These are phyloP conservation scores for Halictus rubicundus DNA, from an alignment of 1,140 invertebrate species.

Conservation along the genomic window DNA sequence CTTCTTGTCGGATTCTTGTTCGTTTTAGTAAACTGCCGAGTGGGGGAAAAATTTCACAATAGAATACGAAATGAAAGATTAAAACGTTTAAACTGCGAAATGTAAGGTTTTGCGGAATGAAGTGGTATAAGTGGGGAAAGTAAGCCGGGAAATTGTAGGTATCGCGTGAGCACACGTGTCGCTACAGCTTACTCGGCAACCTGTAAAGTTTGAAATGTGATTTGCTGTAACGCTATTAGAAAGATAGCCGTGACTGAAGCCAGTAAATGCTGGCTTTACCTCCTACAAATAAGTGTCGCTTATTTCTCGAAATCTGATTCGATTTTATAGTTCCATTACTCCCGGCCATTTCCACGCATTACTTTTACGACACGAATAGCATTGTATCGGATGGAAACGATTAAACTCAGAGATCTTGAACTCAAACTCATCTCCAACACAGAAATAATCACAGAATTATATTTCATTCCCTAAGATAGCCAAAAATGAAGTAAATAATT, in stretches of 20 bases:
- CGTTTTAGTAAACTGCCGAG: too few relatives aligned
- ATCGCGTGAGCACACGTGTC: conserved; percentile 4
- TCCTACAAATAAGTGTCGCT: not conserved
- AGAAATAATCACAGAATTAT: too few relatives aligned
- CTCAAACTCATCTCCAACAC: too few relatives aligned
- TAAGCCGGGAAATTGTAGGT: not conserved
- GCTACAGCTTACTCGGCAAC: conserved; percentile 28
- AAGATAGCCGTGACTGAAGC: conserved; percentile 11
- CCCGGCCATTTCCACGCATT: too few relatives aligned
- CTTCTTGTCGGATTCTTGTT: too few relatives aligned
- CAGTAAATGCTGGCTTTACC: not conserved
- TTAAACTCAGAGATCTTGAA: too few relatives aligned
- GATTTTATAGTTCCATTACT: not conserved
- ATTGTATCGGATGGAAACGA: too few relatives aligned
- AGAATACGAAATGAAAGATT: too few relatives aligned
- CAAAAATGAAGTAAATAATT: too few relatives aligned
- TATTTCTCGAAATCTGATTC: not conserved
- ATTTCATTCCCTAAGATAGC: too few relatives aligned
- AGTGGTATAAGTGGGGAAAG: conserved; percentile 3
- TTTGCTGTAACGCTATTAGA: conserved; percentile 19
- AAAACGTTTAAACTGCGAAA: not conserved
- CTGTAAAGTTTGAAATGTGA: conserved; percentile 24
- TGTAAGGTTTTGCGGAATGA: not conserved
- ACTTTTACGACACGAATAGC: too few relatives aligned
- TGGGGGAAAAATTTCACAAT: too few relatives aligned